Evolutionary conservation across 2,888 invertebrate genomes (phyloP).

Genomic region (Aleiodes testaceus): DNA sequence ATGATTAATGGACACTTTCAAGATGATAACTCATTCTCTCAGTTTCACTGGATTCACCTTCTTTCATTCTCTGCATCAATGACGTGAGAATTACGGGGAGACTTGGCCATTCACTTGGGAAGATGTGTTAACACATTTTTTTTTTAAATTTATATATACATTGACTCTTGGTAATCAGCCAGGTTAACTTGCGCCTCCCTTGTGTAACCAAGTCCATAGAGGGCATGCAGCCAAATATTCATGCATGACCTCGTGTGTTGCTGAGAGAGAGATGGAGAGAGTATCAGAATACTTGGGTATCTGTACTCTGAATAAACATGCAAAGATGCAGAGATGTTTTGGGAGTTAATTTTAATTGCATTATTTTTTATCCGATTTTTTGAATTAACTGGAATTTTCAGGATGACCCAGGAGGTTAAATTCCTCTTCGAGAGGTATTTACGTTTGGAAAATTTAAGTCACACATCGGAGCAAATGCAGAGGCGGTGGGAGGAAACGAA

Average conservation of each 20-base stretch:
- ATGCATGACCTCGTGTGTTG: constrained; percentile 49
- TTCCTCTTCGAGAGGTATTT: constrained; percentile 33
- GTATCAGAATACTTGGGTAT: background rate
- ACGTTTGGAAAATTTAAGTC: constrained; percentile 43
- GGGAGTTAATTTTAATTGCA: too few relatives aligned
- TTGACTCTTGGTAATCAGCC: constrained; percentile 24
- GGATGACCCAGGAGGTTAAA: constrained; percentile 33
- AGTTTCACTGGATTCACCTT: background rate
- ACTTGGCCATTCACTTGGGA: background rate
- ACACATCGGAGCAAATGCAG: constrained; percentile 29
- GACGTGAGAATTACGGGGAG: background rate
- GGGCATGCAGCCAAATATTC: constrained; percentile 66
- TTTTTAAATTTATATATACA: background rate
- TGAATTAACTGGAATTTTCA: constrained; percentile 31
- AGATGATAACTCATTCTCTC: constrained; percentile 20
- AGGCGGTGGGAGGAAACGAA: constrained; percentile 1
- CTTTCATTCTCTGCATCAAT: background rate
- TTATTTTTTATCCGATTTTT: constrained; percentile 8
- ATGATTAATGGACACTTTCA: constrained; percentile 31
- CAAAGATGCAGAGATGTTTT: too few relatives aligned
- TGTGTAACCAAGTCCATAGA: constrained; percentile 34
- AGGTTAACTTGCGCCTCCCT: constrained; percentile 47
- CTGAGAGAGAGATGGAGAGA: too few relatives aligned
- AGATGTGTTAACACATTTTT: constrained; percentile 12
- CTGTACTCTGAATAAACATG: background rate